Evolutionary conservation across 2,797 vertebrate species (phyloP), one percentile per base, ranked within the genome.

Genomic region (Gallirallus australis): DNA sequence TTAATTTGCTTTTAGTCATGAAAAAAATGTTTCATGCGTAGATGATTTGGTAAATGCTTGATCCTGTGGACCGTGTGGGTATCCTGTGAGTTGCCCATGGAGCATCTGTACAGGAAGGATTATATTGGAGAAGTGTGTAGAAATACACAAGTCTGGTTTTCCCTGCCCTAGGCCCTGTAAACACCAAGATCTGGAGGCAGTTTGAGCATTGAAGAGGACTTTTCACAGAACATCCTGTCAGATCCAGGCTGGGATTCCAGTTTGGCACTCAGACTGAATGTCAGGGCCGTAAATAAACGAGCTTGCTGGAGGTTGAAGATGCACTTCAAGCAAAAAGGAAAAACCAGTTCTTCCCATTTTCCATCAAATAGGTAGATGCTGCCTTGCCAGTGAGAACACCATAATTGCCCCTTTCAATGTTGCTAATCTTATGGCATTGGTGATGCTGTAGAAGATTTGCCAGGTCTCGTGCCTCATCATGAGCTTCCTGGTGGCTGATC

Each of bases 1-100:
- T 48, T 40, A 0, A 39, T 80, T 88, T 59, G 18, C 15, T 75
- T 30, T 30, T 54, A 40, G 18, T 65, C 52, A 28, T 77, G 4
- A 28, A 82, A 66, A 40, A 45, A 64, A 25, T 3, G 20, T 23
- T 57, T 53, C 10, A 9, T 6, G 27, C 23, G 14, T 12, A 25
- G 12, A 13, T 65, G 75, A 19, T 50, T 75, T 47, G 31, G 42
- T 30, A 45, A 15, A 57, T 37, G 7, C 12, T 76, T 85, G 31
- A 25, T 70, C 21, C 57, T 3, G 2, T 40, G 37, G 37, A 14
- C 6, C 0, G 0, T 5, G 3, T 40, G 40, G 7, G 10, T 20
- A 47, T 48, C 53, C 25, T 31, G 18, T 27, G 27, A 35, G 12
- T 59, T 47, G 21, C 47, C 39, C 52, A 16, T 47, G 27, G n/a